Conservation (phyloP, 2,113 vertebrate genomes). For the Pelodiscus sinensis region DNA sequence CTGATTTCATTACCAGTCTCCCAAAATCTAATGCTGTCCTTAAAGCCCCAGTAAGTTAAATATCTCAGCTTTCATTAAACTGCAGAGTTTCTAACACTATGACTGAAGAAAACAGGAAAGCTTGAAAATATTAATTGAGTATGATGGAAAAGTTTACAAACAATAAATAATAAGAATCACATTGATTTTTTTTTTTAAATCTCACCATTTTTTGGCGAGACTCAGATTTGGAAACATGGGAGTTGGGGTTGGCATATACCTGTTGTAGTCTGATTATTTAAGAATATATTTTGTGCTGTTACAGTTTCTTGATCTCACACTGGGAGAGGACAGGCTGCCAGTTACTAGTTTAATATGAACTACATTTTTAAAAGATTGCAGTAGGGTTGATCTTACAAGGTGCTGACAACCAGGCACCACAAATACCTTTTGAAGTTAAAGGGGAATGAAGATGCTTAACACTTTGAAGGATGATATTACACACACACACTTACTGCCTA, state of each 20-base stretch:
- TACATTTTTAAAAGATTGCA: rapidly evolving
- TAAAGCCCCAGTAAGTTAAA: background rate
- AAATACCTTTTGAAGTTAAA: background rate
- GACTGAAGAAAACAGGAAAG: background rate
- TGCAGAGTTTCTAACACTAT: background rate
- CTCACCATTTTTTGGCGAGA: background rate
- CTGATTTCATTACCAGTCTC: background rate
- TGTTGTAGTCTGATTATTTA: background rate
- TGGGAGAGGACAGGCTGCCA: rapidly evolving
- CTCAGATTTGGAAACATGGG: background rate
- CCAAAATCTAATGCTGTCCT: background rate
- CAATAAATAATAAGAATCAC: background rate
- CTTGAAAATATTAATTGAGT: background rate
- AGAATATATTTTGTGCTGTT: background rate
- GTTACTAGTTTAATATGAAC: background rate
- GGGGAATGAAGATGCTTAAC: background rate
- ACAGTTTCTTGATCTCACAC: background rate
- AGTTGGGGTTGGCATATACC: rapidly evolving
- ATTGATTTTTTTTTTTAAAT: background rate
- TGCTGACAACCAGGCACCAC: background rate
- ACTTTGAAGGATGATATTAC: background rate
- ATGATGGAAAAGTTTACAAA: background rate
- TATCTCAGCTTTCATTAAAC: background rate
- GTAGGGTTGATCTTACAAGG: background rate
- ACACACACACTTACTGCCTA: background rate